Percentiles rank a stretch among this genome's conserved stretches.
Conservation (phyloP, 2,888 invertebrate species). For the Dryococelus australis region DNA sequence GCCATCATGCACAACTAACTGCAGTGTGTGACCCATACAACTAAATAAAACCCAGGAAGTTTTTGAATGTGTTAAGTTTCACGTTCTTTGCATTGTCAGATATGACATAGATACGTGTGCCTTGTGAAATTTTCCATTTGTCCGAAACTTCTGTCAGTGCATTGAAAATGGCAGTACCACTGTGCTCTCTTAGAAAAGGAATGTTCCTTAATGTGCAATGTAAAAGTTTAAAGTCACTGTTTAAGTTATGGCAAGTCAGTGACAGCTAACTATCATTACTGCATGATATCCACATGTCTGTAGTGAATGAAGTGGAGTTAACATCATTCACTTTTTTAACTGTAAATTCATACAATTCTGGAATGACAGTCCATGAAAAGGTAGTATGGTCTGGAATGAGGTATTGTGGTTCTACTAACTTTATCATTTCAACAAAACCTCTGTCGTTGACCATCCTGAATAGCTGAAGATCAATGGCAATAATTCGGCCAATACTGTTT, state of each 20-base stretch:
- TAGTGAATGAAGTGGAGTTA: no score
- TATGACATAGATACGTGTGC: background rate
- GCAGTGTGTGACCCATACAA: no score
- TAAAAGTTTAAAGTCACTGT: background rate
- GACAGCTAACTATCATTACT: no score
- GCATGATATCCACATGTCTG: no score
- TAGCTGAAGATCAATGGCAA: background rate
- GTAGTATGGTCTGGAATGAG: background rate
- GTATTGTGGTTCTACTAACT: background rate
- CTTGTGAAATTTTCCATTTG: background rate
- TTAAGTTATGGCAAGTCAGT: background rate
- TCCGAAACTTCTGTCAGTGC: background rate
- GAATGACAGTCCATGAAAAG: background rate
- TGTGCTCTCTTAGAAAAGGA: background rate
- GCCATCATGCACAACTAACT: no score
- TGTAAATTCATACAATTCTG: background rate
- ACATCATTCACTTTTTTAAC: background rate
- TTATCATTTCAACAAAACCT: background rate
- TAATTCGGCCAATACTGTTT: background rate
- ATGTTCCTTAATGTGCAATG: background rate
- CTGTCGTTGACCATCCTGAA: background rate
- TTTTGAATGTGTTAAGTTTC: no score
- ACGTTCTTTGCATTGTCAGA: no score
- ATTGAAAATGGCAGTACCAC: background rate
- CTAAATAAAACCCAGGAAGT: no score